These are phyloP conservation scores for Tamias sibiricus DNA, from an alignment of 2,113 vertebrate species.

Conservation along the genomic window DNA sequence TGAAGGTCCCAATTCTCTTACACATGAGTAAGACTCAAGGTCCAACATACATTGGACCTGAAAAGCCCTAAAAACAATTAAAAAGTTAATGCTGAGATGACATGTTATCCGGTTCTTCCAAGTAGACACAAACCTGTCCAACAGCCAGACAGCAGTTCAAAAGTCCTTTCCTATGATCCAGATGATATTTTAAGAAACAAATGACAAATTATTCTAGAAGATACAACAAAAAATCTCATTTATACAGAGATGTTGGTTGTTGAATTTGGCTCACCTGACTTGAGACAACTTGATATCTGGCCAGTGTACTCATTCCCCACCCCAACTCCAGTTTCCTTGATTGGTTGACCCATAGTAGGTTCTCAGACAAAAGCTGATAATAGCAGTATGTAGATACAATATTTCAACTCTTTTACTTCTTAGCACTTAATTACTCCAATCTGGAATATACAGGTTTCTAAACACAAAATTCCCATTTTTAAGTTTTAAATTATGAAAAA, in stretches of 20 bases:
- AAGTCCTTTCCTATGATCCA: background rate
- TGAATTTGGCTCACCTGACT: background rate
- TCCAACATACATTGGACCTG: background rate
- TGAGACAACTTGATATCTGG: background rate
- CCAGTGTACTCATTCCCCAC: background rate
- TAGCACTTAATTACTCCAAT: background rate
- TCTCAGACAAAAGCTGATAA: background rate
- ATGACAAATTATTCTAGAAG: background rate
- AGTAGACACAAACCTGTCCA: background rate
- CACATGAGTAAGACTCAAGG: background rate
- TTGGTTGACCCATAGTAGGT: background rate
- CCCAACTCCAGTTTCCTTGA: background rate
- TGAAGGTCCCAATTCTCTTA: background rate
- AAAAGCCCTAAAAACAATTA: background rate
- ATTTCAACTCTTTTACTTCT: background rate
- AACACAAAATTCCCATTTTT: slow-evolving; percentile 12
- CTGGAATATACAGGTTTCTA: background rate
- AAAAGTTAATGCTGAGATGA: background rate
- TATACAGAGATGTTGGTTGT: background rate
- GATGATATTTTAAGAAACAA: background rate
- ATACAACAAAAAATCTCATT: background rate
- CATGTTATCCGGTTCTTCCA: background rate
- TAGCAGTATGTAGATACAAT: background rate
- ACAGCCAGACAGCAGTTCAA: background rate
- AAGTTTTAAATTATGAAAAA: background rate